phyloP scores from a whole-genome alignment of 2,113 vertebrate species.

The Aepyceros melampus region DNA sequence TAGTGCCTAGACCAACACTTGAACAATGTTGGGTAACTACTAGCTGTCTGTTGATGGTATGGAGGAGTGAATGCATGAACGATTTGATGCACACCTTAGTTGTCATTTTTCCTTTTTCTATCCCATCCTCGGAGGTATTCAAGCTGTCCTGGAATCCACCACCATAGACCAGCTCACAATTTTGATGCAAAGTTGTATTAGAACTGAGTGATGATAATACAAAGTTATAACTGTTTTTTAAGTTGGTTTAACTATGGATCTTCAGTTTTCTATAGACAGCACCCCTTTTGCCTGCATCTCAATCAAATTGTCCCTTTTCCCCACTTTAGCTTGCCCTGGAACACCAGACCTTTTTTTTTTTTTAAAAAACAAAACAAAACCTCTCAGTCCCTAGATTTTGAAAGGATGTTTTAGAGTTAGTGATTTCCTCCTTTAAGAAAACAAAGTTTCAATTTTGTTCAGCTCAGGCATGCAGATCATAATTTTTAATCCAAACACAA shows the following conservation, averaged over 20 bases:
- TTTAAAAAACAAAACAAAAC: neutral
- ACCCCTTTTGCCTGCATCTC: neutral
- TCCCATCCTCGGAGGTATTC: neutral
- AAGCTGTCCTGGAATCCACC: neutral
- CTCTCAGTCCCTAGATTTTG: neutral
- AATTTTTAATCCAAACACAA: conserved; percentile 59
- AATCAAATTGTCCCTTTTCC: neutral
- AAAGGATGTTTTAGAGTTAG: conserved; percentile 4
- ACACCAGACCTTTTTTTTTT: neutral
- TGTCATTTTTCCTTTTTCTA: neutral
- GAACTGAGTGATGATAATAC: neutral
- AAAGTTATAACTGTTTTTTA: neutral
- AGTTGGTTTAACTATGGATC: neutral
- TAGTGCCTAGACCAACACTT: neutral
- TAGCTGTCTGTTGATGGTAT: neutral
- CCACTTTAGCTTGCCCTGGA: neutral
- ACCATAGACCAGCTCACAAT: neutral
- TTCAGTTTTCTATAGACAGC: neutral
- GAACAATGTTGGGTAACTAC: neutral
- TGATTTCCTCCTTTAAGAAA: neutral
- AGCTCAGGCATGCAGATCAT: neutral
- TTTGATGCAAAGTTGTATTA: neutral
- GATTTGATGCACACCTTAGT: neutral
- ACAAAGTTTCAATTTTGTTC: conserved; percentile 14
- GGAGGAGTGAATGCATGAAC: neutral